Base-by-base conservation (phyloP, 2,888 invertebrate genomes). In the Limnephilus lunatus region DNA sequence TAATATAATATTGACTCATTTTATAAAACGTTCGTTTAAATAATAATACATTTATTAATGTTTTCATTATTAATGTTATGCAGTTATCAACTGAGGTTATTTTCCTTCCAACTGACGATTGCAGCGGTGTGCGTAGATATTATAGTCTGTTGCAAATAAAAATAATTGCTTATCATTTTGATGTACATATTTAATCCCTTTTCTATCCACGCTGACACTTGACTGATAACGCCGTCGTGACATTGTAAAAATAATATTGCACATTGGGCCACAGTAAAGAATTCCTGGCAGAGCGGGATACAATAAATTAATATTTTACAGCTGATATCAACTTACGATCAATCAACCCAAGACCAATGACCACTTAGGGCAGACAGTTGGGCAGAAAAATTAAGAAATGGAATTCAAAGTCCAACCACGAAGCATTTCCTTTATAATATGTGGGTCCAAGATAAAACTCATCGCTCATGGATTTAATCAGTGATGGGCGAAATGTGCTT, bases 131-230 rank as follows among this genome's bases (percentile, higher is more conserved):
- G 25, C 68, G 68, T 68, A n/a, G 9, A 11, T 53, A 19, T 53
- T 68, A 68, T 68, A 68, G 25, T 53, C 53, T 19, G 19, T 53
- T 53, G 53, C 68, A 5, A 25, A 25, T 68, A 25, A 19, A n/a
- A 68, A 68, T 68, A 68, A 68, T 25, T 68, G 68, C 68, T 68
- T 44, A 35, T 44, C 96, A 48, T 94, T 92, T 91, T 68, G 68
- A 68, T 68, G 25, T 68, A n/a, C n/a, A n/a, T n/a, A 25, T 68
- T 68, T 68, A 68, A 68, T 68, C 68, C 68, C 68, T 68, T 68
- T 68, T 68, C 68, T 68, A 68, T 68, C 68, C 68, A 25, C 25
- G 68, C 68, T 68, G 68, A 68, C 68, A 68, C 68, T 68, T 68
- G 68, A 68, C 68, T 68, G 68, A 68, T 68, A 68, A 68, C 25